phyloP scores from a whole-genome alignment of 2,888 invertebrate species.

The Leucoptera coffeella region DNA sequence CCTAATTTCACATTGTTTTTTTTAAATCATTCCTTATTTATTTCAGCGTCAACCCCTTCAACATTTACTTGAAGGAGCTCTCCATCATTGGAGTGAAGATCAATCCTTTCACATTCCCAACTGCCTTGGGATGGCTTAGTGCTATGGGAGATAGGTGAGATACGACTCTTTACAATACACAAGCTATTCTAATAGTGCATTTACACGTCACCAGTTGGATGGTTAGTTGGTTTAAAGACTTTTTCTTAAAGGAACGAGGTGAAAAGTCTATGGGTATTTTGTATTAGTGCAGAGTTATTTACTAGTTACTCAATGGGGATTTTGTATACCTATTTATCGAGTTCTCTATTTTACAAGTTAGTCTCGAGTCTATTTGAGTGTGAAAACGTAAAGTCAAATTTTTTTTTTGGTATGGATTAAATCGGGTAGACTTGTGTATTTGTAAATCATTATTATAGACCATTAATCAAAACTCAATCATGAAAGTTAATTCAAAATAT shows the following conservation, averaged over 20 bases:
- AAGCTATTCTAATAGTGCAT: background rate
- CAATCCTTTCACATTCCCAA: slow-evolving; percentile 62
- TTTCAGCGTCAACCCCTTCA: slow-evolving; percentile 49
- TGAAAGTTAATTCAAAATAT: too few species aligned
- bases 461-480: too few species aligned
- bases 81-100: slow-evolving; percentile 60
- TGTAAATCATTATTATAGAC: too few species aligned
- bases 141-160: slow-evolving; percentile 55
- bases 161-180: background rate
- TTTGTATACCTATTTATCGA: background rate
- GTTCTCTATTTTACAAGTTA: background rate
- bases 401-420: too few species aligned
- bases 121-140: slow-evolving; percentile 55
- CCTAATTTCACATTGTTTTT: too few species aligned
- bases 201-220: background rate
- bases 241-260: background rate
- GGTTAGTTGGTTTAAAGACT: background rate
- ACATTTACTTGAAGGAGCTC: slow-evolving; percentile 59
- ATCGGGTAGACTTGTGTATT: too few species aligned
- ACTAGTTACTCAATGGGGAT: background rate
- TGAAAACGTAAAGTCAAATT: too few species aligned
- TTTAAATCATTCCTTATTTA: slow-evolving; percentile 1
- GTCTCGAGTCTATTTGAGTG: too few species aligned
- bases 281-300: background rate
- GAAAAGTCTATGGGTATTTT: background rate